Base-by-base conservation (phyloP, 2,888 invertebrate species). In the Andricus curvator region DNA sequence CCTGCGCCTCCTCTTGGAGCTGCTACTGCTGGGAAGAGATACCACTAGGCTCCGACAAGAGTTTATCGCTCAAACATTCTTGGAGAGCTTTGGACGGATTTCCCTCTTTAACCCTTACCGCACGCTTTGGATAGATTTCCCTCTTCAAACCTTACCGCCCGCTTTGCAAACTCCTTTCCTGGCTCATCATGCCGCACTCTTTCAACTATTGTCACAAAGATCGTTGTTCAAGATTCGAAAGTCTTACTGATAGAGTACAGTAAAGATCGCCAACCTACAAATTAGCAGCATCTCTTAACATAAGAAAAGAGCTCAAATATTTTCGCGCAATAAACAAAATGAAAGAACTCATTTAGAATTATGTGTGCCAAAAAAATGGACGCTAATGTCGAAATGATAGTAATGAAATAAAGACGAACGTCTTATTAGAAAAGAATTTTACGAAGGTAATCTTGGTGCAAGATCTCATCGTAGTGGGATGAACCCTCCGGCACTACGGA, bases 61-160 rank as follows among this genome's bases (percentile, higher is more conserved):
- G 91, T 92, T 92, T 92, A 92, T 92, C 92, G 91, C 89, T 88
- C 88, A 88, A 88, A 90, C 91, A 92, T 91, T 92, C 91, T 91
- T 91, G 89, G 90, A 89, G 89, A 90, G 91, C 90, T 89, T 90
- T 87, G 88, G 91, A 92, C 90, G 90, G 91, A 92, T 91, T 90
- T 91, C 87, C 88, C 89, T 88, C 88, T 89, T 87, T 88, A 83
- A 87, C 83, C 80, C 78, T 80, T 84, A 80, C 86, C 83, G 82
- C 83, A 78, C 83, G 85, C 78, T 83, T 81, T 67, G 62, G 91
- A 91, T 90, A 90, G 91, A 92, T 92, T 90, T 91, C 87, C 88
- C 89, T 88, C 88, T 88, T 87, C 88, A 83, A 88, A 83, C 80
- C 78, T 80, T 83, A 80, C 86, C 83, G 82, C 83, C 78, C 83